Conservation (phyloP, 2,797 vertebrate genomes). For the Danio aesculapii region DNA sequence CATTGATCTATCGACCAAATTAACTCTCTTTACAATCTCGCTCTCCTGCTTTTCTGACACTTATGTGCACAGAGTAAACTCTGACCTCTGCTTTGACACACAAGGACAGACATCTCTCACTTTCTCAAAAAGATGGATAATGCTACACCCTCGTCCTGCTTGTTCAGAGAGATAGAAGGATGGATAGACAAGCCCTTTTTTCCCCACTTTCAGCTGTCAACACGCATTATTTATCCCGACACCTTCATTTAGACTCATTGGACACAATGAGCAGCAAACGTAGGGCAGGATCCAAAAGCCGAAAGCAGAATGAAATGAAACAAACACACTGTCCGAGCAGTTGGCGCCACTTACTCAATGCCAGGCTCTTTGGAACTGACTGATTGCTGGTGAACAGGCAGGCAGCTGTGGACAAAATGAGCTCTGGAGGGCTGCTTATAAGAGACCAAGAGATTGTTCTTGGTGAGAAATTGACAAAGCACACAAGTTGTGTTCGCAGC, state of each 20-base stretch:
- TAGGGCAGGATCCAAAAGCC: slow-evolving; percentile 32
- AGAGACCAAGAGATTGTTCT: slow-evolving; percentile 26
- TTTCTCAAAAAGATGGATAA: slow-evolving; percentile 35
- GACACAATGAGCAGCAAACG: slow-evolving; percentile 23
- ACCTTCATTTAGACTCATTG: slow-evolving; percentile 42
- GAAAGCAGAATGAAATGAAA: slow-evolving; percentile 32
- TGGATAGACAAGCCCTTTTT: slow-evolving; percentile 34
- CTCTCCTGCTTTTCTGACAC: slow-evolving; percentile 33
- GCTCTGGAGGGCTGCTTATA: slow-evolving; percentile 3
- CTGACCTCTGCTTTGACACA: slow-evolving; percentile 58
- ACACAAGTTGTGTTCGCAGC: slow-evolving; percentile 1
- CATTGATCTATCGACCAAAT: slow-evolving; percentile 61
- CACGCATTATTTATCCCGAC: slow-evolving; percentile 45
- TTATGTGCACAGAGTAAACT: slow-evolving; percentile 29
- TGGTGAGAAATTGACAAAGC: slow-evolving; percentile 19
- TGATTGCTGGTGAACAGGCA: slow-evolving; percentile 34
- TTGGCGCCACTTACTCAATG: slow-evolving; percentile 37
- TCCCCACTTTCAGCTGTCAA: slow-evolving; percentile 44
- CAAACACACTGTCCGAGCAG: neutral
- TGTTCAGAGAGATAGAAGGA: slow-evolving; percentile 28
- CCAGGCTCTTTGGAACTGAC: slow-evolving; percentile 32
- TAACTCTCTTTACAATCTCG: slow-evolving; percentile 44
- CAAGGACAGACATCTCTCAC: slow-evolving; percentile 55
- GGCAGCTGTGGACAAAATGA: slow-evolving; percentile 44
- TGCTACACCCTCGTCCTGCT: neutral